A percentile compares a stretch with the other conserved stretches of the same genome.
These are phyloP conservation scores for Meloidogyne exigua DNA, from an alignment of 1,140 invertebrate genomes.

Conservation along the genomic window DNA sequence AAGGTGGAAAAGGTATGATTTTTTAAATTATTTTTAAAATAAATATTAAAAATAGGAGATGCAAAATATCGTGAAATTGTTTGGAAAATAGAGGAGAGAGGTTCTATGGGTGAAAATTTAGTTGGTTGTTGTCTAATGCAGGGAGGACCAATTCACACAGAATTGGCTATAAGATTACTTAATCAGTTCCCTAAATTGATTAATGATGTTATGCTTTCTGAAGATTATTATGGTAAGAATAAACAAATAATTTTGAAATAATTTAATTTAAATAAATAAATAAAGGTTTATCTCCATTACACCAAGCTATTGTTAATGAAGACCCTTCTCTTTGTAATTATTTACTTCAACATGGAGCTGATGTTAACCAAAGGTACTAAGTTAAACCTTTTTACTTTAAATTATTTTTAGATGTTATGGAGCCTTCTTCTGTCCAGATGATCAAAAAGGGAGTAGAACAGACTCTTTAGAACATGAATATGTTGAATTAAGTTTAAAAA, in stretches of 20 bases:
- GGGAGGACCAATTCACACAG: conserved; percentile 83
- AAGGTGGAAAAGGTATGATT: conserved; percentile 65
- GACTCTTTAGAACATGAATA: conserved; percentile 88
- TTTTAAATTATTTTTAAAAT: too few relatives aligned
- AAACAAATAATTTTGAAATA: too few relatives aligned
- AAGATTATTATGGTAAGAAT: conserved; percentile 87
- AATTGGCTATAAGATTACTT: conserved; percentile 81
- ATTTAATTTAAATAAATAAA: background rate
- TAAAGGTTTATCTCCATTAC: conserved; percentile 68
- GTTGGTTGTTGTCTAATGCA: conserved; percentile 89
- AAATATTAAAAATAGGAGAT: conserved; percentile 44
- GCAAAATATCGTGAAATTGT: conserved; percentile 79
- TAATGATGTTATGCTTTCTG: conserved; percentile 89
- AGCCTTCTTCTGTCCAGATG: conserved; percentile 93
- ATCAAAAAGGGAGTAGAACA: conserved; percentile 83
- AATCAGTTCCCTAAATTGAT: conserved; percentile 87
- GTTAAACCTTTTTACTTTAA: conserved; percentile 56
- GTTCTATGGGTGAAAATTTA: conserved; percentile 87
- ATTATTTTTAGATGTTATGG: conserved; percentile 70
- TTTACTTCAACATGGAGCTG: conserved; percentile 82
- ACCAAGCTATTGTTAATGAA: conserved; percentile 96
- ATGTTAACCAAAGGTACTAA: conserved; percentile 78
- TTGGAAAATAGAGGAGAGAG: conserved; percentile 83
- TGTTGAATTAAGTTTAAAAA: conserved; percentile 76
- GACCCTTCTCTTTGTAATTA: conserved; percentile 96